Evolutionary conservation across 2,113 vertebrate species (phyloP).

Genomic region (Papio anubis): DNA sequence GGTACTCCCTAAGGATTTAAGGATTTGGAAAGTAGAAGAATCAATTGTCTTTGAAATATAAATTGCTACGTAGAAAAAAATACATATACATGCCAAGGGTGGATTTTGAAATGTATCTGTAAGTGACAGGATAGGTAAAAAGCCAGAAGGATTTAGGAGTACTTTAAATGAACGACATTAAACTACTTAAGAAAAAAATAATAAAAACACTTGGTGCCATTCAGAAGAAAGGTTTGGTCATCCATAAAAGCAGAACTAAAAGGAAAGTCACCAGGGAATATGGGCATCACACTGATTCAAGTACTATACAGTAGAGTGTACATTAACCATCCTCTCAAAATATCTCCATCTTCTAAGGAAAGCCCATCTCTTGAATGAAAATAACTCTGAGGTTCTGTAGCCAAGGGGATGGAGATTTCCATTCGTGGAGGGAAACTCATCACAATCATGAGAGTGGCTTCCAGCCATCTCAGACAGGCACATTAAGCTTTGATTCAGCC

Average conservation of each 20-base stretch:
- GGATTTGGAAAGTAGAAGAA: not conserved
- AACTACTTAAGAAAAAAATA: not conserved
- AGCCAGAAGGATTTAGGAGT: not conserved
- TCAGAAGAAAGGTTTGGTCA: not conserved
- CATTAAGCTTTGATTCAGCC: not conserved
- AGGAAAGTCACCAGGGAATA: not conserved
- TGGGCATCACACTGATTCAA: not conserved
- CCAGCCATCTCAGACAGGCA: not conserved
- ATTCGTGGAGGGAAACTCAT: not conserved
- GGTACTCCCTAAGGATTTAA: not conserved
- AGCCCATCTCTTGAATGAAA: not conserved
- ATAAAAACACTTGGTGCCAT: not conserved
- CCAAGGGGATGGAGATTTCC: not conserved
- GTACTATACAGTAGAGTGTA: not conserved
- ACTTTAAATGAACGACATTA: slow-evolving; percentile 4
- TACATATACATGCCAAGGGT: no score
- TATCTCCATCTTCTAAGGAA: not conserved
- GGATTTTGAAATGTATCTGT: not conserved
- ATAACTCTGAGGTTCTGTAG: not conserved
- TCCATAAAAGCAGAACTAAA: not conserved
- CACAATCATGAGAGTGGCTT: not conserved
- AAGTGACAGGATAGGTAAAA: not conserved
- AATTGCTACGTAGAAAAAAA: not conserved
- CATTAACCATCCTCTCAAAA: not conserved
- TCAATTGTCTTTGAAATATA: not conserved